A percentile compares a stretch with the other conserved stretches of the same genome.
phyloP scores from a whole-genome alignment of 2,113 vertebrate species.

The Podarcis cretensis region DNA sequence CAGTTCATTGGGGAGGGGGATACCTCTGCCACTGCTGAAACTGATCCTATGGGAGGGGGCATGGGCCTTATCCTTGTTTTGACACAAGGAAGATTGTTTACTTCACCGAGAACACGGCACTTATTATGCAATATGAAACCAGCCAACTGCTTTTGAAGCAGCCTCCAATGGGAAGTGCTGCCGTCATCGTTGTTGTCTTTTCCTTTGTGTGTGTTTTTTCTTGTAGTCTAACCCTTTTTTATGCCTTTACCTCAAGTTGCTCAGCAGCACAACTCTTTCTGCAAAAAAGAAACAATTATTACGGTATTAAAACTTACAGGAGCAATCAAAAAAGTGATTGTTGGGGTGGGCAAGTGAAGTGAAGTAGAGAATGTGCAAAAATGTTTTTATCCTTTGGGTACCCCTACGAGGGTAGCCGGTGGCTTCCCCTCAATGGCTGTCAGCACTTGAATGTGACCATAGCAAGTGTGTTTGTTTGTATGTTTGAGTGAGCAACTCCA shows the following conservation, averaged over 20 bases:
- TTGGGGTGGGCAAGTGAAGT: constrained; percentile 24
- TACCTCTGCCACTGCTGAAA: constrained; percentile 81
- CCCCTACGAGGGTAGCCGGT: constrained; percentile 56
- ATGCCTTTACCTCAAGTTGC: constrained; percentile 88
- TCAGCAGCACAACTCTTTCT: constrained; percentile 89
- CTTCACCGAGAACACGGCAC: constrained; percentile 88
- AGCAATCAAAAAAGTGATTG: constrained; percentile 67
- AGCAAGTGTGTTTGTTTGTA: constrained; percentile 40
- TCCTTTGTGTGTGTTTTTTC: constrained; percentile 54
- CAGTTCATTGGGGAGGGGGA: constrained; percentile 60
- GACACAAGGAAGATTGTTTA: constrained; percentile 79
- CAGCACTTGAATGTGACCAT: constrained; percentile 59
- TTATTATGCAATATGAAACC: constrained; percentile 99
- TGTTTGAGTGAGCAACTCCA: constrained; percentile 64
- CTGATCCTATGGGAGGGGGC: constrained; percentile 84
- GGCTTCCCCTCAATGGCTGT: constrained; percentile 52
- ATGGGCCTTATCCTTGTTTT: constrained; percentile 78
- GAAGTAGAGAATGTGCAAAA: constrained; percentile 66
- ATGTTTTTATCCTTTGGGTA: constrained; percentile 47
- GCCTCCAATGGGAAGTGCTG: constrained; percentile 77
- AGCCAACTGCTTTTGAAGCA: constrained; percentile 89
- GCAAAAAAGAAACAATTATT: constrained; percentile 71
- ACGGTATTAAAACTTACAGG: constrained; percentile 53
- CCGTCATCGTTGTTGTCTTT: constrained; percentile 51
- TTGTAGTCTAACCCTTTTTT: constrained; percentile 78